Evolutionary conservation across 2,888 invertebrate genomes (phyloP).

Genomic region (Leptinotarsa haldemani): DNA sequence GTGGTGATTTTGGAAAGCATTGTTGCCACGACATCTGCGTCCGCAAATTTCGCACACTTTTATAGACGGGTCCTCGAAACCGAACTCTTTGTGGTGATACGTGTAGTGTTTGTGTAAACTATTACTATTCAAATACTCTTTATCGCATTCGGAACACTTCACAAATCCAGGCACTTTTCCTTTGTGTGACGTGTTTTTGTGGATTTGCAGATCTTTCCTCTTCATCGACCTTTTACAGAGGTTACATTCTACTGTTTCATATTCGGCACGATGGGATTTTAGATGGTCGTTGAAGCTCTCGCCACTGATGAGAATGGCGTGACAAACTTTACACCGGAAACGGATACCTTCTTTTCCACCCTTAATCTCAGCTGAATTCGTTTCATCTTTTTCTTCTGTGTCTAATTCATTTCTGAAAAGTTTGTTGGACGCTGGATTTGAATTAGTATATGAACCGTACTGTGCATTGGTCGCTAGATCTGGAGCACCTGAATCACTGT

Average conservation of each 20-base stretch:
- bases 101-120: conserved; percentile 10
- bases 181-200: background rate
- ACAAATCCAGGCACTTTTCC: background rate
- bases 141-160: conserved; percentile 14
- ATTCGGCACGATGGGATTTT: background rate
- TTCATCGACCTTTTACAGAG: conserved; percentile 10
- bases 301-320: background rate
- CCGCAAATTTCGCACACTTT: conserved; percentile 56
- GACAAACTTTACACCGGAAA: conserved; percentile 7
- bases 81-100: conserved; percentile 8
- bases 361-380: background rate
- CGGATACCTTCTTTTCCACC: background rate
- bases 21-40: conserved; percentile 41
- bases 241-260: background rate
- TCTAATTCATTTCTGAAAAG: background rate
- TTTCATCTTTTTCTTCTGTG: background rate
- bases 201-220: background rate
- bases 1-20: conserved; percentile 51
- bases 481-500: too few species aligned
- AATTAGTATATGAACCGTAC: background rate
- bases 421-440: background rate
- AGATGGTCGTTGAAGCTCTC: conserved; percentile 13
- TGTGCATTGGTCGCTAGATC: background rate
- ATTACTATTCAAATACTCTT: background rate
- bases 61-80: background rate